Percentiles rank a stretch among this genome's conserved stretches.
These are phyloP conservation scores for Caenorhabditis parvicauda DNA, from an alignment of 2,888 invertebrate species.

Conservation along the genomic window DNA sequence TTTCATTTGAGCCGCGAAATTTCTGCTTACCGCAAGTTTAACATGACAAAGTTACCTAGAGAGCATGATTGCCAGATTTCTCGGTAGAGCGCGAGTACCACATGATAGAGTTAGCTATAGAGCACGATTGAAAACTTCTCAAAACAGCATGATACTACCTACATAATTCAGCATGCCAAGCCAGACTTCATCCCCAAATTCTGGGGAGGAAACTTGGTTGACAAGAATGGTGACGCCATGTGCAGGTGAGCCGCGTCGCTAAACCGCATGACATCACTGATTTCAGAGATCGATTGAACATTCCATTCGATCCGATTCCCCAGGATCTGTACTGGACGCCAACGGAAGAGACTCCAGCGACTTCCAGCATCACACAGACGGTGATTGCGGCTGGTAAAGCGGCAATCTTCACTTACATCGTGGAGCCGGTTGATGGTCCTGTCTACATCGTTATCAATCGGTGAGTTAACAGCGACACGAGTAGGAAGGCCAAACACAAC, in stretches of 20 bases:
- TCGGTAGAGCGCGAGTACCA: too few relatives aligned
- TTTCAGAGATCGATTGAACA: conserved; percentile 36
- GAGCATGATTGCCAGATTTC: too few relatives aligned
- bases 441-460: conserved; percentile 40
- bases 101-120: too few relatives aligned
- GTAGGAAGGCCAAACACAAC: too few relatives aligned
- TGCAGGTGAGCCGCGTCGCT: conserved; percentile 31
- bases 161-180: conserved; percentile 35
- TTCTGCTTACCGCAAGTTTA: too few relatives aligned
- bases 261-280: not conserved
- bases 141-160: too few relatives aligned
- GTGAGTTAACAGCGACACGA: too few relatives aligned
- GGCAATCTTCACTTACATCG: conserved; percentile 33
- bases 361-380: conserved; percentile 23
- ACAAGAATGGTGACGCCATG: conserved; percentile 42
- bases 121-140: too few relatives aligned
- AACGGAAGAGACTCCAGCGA: conserved; percentile 30
- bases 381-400: conserved; percentile 40
- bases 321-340: conserved; percentile 45
- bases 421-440: conserved; percentile 23
- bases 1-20: too few relatives aligned
- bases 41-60: too few relatives aligned
- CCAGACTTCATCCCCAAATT: conserved; percentile 45
- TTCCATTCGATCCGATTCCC: conserved; percentile 46
- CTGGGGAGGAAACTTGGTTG: conserved; percentile 49